Evolutionary conservation across 2,888 invertebrate genomes (phyloP).

Genomic region (Drosophila mimetica): DNA sequence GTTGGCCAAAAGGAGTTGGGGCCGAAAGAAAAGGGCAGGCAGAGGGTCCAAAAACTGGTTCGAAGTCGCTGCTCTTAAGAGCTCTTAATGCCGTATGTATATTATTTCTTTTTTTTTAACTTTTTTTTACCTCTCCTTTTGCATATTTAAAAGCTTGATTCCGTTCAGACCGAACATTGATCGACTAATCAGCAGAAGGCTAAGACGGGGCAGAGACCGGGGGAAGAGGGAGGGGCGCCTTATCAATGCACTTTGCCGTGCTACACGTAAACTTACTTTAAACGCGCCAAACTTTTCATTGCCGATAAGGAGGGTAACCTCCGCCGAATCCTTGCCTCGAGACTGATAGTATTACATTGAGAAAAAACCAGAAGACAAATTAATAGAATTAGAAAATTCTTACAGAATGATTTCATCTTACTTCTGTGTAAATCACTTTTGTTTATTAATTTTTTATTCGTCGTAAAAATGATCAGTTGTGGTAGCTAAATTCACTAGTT

Average conservation of each 20-base stretch:
- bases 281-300: slow-evolving; percentile 66
- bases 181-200: slow-evolving; percentile 68
- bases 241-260: slow-evolving; percentile 77
- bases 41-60: slow-evolving; percentile 36
- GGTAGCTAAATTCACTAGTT: not conserved
- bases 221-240: slow-evolving; percentile 30
- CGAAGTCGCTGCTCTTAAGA: slow-evolving; percentile 59
- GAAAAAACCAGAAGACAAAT: slow-evolving; percentile 4
- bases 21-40: not conserved
- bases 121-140: slow-evolving; percentile 25
- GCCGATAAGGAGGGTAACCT: slow-evolving; percentile 53
- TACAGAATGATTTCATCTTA: no score
- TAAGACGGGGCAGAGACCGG: slow-evolving; percentile 56
- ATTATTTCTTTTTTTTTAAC: slow-evolving; percentile 1
- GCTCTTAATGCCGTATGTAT: slow-evolving; percentile 61
- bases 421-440: no score
- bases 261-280: slow-evolving; percentile 80
- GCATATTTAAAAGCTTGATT: slow-evolving; percentile 73
- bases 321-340: slow-evolving; percentile 20
- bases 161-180: slow-evolving; percentile 53
- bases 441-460: no score
- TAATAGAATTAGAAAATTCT: no score
- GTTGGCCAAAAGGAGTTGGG: slow-evolving; percentile 59
- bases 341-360: slow-evolving; percentile 30
- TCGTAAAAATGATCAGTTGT: not conserved